Base-by-base conservation (phyloP, 1,140 invertebrate species). In the Bombus impatiens region DNA sequence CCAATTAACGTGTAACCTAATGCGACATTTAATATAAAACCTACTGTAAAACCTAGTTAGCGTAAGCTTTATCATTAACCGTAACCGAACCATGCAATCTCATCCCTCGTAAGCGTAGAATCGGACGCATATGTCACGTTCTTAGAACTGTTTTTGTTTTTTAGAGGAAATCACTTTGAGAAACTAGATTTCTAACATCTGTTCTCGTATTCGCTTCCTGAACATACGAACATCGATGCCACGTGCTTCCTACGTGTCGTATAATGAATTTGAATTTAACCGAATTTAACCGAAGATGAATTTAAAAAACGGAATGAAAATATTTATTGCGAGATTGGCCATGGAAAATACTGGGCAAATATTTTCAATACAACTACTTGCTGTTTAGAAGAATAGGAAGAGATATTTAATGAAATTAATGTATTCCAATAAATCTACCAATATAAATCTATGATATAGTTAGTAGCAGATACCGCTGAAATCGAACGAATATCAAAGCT, bases 151-250 rank as follows among this genome's bases (percentile, higher is more conserved):
- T 40, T 82, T 57, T 42, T 57, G n/a, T 40, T 70, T 35, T 57
- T 70, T 67, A 13, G 8, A 77, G 62, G 72, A 78, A 59, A 67
- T 53, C 32, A 42, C 35, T 78, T 70, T 37, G 12, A n/a, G 35
- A 2, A 32, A 75, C 12, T 82, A 82, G 77, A 62, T 47, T 71
- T 68, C 53, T 53, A 37, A 89, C 88, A 87, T 87, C 85, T 90
- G 87, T 59, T 71, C 57, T 35, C 28, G 1, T 65, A 68, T 77
- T 86, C 80, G 68, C 44, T 87, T 90, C 81, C 88, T 82, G 84
- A 28, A 82, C 28, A 44, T 75, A 53, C 13, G 67, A 53, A 62
- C 70, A 78, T 84, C 62, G 40, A 57, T 90, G 28, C 53, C 74
- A 87, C 82, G 62, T 75, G 70, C 25, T 81, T 22, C 22, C 67